Percentiles rank a stretch among this genome's conserved stretches.
phyloP scores from a whole-genome alignment of 2,797 vertebrate species.

The Leuciscus waleckii region DNA sequence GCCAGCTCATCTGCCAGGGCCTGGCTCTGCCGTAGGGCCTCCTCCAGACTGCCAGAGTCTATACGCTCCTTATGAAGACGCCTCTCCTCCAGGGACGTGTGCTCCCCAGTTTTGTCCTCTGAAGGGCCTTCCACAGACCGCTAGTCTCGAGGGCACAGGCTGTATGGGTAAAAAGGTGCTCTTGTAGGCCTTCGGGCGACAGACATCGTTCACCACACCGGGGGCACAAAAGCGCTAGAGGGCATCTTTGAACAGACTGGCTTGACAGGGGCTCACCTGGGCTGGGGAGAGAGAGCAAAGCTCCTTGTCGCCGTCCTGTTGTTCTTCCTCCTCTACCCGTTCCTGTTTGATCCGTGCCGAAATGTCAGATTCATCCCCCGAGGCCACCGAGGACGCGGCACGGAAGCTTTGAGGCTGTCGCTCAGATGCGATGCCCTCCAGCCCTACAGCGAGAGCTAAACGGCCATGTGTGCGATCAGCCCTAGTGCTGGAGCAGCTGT shows the following conservation, averaged over 20 bases:
- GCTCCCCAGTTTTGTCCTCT: slow-evolving; percentile 72
- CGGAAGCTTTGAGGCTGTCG: slow-evolving; percentile 74
- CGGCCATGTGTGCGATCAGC: slow-evolving; percentile 80
- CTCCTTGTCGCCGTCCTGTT: slow-evolving; percentile 72
- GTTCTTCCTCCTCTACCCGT: slow-evolving; percentile 80
- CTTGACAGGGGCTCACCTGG: slow-evolving; percentile 72
- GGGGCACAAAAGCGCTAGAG: slow-evolving; percentile 85
- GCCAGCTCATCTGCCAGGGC: slow-evolving; percentile 80
- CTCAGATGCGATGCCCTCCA: slow-evolving; percentile 82
- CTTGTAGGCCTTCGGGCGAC: slow-evolving; percentile 83
- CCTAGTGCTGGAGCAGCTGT: slow-evolving; percentile 68
- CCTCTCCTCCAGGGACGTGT: slow-evolving; percentile 75
- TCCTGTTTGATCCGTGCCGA: slow-evolving; percentile 89
- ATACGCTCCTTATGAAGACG: slow-evolving; percentile 71
- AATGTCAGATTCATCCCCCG: slow-evolving; percentile 79
- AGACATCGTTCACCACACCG: slow-evolving; percentile 92
- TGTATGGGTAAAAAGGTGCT: slow-evolving; percentile 91
- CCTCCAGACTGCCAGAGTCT: slow-evolving; percentile 76
- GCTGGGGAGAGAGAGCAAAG: slow-evolving; percentile 74
- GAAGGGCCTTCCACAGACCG: slow-evolving; percentile 80
- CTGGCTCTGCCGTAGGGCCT: slow-evolving; percentile 88
- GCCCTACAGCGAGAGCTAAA: slow-evolving; percentile 84
- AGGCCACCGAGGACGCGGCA: slow-evolving; percentile 72
- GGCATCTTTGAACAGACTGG: slow-evolving; percentile 76
- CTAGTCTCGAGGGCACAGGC: slow-evolving; percentile 84